Conservation (phyloP, 1,140 invertebrate species). For the Rhyzopertha dominica region DNA sequence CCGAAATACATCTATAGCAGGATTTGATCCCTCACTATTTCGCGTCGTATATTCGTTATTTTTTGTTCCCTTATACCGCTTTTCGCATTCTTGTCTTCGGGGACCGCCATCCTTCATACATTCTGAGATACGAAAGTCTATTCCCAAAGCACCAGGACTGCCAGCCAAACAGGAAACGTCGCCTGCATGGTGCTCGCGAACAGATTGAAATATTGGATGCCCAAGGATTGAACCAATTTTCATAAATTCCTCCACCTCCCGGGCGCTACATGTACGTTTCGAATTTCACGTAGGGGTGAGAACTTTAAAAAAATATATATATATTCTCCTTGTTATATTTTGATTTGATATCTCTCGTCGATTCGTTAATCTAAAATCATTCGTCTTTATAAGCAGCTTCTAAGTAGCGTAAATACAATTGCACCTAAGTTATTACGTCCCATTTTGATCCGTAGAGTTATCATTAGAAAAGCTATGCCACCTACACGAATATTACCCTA, state of each 20-base stretch:
- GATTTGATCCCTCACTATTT: conserved; percentile 36
- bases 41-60: conserved; percentile 39
- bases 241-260: no score
- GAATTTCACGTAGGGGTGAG: no score
- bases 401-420: no score
- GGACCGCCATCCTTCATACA: conserved; percentile 42
- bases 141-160: conserved; percentile 34
- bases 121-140: conserved; percentile 36
- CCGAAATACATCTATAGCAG: conserved; percentile 36
- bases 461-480: no score
- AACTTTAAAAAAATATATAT: not conserved
- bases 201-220: conserved; percentile 44
- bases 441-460: no score
- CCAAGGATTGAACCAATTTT: conserved; percentile 44
- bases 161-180: conserved; percentile 41
- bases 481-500: no score
- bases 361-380: no score
- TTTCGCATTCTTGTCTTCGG: conserved; percentile 41
- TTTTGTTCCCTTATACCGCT: conserved; percentile 37
- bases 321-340: conserved; percentile 5
- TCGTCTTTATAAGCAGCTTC: no score
- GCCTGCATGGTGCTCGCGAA: conserved; percentile 35
- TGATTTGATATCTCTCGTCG: no score
- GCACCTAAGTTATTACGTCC: no score
- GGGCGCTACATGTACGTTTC: no score